Percentiles rank a stretch among this genome's conserved stretches.
phyloP scores from a whole-genome alignment of 2,888 invertebrate species.

The Tetrapedia diversipes region DNA sequence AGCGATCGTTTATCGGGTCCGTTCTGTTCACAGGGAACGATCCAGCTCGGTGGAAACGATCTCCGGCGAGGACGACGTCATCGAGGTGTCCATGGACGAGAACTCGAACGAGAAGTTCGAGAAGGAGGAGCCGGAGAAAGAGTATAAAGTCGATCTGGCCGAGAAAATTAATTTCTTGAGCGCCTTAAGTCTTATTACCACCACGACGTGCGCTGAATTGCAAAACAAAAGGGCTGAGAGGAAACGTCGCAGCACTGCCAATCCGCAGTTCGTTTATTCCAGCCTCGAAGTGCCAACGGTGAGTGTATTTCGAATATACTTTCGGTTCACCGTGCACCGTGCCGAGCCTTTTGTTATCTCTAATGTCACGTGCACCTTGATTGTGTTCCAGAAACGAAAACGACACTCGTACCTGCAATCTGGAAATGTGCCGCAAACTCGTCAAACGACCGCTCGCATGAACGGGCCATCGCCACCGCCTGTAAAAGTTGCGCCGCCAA shows the following conservation, averaged over 20 bases:
- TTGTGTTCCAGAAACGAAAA: slow-evolving; percentile 84
- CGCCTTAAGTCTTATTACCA: slow-evolving; percentile 83
- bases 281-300: slow-evolving; percentile 78
- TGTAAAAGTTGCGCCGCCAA: slow-evolving; percentile 62
- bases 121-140: slow-evolving; percentile 60
- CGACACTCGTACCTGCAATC: slow-evolving; percentile 83
- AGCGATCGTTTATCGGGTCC: not conserved
- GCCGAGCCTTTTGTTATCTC: slow-evolving; percentile 32
- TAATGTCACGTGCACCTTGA: too few species aligned
- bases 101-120: slow-evolving; percentile 68
- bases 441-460: slow-evolving; percentile 81
- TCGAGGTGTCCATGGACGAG: slow-evolving; percentile 74
- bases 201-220: slow-evolving; percentile 83
- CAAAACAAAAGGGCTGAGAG: slow-evolving; percentile 84
- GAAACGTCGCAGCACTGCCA: slow-evolving; percentile 84
- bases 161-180: slow-evolving; percentile 82
- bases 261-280: slow-evolving; percentile 85
- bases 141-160: slow-evolving; percentile 49
- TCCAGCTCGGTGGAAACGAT: slow-evolving; percentile 75
- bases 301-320: slow-evolving; percentile 22
- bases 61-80: slow-evolving; percentile 76
- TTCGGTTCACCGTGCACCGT: too few species aligned
- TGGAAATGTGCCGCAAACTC: slow-evolving; percentile 84
- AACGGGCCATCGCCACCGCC: slow-evolving; percentile 80
- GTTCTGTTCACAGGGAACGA: slow-evolving; percentile 65